These are phyloP conservation scores for Aphis craccivora DNA, from an alignment of 1,140 invertebrate genomes.

Conservation along the genomic window DNA sequence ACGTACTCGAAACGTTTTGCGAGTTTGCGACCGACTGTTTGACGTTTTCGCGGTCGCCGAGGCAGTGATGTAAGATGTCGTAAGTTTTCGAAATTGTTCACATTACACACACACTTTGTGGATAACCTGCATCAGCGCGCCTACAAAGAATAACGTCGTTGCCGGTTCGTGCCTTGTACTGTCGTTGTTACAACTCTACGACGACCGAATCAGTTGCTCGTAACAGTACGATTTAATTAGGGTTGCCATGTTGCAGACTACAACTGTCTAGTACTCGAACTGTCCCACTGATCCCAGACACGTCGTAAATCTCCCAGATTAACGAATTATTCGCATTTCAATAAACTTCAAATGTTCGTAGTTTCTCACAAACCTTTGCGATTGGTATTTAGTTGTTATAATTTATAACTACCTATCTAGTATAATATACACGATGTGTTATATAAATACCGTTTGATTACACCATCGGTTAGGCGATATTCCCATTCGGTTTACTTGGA, in stretches of 20 bases:
- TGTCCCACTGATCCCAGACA: not conserved
- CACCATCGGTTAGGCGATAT: not conserved
- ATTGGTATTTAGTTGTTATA: too few species aligned
- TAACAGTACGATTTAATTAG: not conserved
- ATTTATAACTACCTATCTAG: too few species aligned
- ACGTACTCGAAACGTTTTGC: not conserved
- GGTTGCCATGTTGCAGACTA: not conserved
- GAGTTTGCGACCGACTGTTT: too few species aligned
- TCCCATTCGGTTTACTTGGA: too few species aligned
- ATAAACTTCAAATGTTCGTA: too few species aligned
- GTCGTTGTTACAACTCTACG: not conserved
- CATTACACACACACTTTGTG: not conserved
- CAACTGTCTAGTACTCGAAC: too few species aligned
- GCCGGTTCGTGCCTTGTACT: too few species aligned
- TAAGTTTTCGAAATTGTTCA: not conserved
- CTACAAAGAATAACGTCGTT: not conserved
- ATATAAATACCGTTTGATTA: too few species aligned
- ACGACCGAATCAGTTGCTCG: not conserved
- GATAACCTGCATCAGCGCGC: not conserved
- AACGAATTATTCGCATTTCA: not conserved
- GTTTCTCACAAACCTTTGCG: too few species aligned
- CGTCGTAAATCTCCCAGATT: not conserved
- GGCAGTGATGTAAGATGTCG: constrained; percentile 5
- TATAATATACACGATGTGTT: too few species aligned
- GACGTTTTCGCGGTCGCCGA: not conserved